Evolutionary conservation across 2,797 vertebrate genomes (phyloP).

Genomic region (Gymnoscopelus microlampas): DNA sequence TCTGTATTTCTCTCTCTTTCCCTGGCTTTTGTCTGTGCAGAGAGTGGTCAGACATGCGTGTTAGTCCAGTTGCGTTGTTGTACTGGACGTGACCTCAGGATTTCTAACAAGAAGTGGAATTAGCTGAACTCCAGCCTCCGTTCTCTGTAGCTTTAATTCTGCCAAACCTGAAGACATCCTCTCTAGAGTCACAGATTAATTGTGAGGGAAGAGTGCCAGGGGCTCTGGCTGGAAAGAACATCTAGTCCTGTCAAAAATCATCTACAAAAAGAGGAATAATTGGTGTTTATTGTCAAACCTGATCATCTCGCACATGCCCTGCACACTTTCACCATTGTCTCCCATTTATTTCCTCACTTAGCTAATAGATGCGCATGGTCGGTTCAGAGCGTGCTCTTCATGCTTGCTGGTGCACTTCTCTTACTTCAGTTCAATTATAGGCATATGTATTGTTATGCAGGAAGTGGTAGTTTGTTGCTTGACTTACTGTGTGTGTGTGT

Average conservation of each 20-base stretch:
- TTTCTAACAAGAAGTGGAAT: slow-evolving; percentile 39
- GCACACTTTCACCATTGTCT: slow-evolving; percentile 9
- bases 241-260: slow-evolving; percentile 39
- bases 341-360: slow-evolving; percentile 30
- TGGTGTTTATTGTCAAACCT: slow-evolving; percentile 42
- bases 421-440: slow-evolving; percentile 12
- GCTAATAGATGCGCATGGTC: too few relatives aligned
- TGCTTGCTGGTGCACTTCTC: not conserved
- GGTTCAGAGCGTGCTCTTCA: slow-evolving; percentile 7
- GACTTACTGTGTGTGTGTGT: slow-evolving; percentile 10
- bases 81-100: slow-evolving; percentile 38
- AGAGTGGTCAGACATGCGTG: slow-evolving; percentile 25
- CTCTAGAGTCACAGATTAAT: slow-evolving; percentile 40
- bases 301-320: slow-evolving; percentile 41
- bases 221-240: slow-evolving; percentile 50
- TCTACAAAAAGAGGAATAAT: slow-evolving; percentile 20
- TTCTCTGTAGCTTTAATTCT: slow-evolving; percentile 35
- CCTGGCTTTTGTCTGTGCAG: slow-evolving; percentile 19
- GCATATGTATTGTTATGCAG: slow-evolving; percentile 43
- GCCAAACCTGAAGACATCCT: slow-evolving; percentile 18
- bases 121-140: slow-evolving; percentile 15
- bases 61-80: slow-evolving; percentile 33
- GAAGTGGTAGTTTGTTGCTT: slow-evolving; percentile 42
- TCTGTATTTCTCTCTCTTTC: not conserved
- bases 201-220: slow-evolving; percentile 43